These are phyloP conservation scores for Thalassaphorura encarpata DNA, from an alignment of 1,140 invertebrate genomes.

Conservation along the genomic window DNA sequence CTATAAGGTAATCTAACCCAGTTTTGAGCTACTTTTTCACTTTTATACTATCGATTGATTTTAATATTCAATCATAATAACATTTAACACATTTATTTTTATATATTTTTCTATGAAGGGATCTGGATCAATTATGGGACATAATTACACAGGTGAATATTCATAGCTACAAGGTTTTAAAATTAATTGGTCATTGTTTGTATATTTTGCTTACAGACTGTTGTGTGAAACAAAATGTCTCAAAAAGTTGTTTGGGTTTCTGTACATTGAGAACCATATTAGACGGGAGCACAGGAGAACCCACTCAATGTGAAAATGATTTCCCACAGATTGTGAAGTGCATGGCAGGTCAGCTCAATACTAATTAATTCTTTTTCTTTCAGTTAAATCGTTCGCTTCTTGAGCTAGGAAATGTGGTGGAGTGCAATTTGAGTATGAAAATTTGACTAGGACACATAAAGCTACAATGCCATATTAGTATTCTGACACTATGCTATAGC, in stretches of 20 bases:
- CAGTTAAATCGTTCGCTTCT: too few relatives aligned
- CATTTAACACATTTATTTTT: neutral
- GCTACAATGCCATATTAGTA: too few relatives aligned
- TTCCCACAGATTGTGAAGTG: slow-evolving; percentile 62
- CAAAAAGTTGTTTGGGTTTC: slow-evolving; percentile 57
- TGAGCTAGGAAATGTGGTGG: too few relatives aligned
- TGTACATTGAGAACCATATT: slow-evolving; percentile 71
- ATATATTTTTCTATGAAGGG: slow-evolving; percentile 17
- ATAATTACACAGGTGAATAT: slow-evolving; percentile 74
- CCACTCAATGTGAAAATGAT: slow-evolving; percentile 62
- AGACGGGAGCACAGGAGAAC: slow-evolving; percentile 64
- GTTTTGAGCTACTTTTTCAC: neutral
- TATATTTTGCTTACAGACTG: too few relatives aligned
- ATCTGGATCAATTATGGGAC: slow-evolving; percentile 35
- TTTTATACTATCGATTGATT: too few relatives aligned
- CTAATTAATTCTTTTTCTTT: too few relatives aligned
- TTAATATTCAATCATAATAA: too few relatives aligned
- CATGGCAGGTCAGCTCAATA: slow-evolving; percentile 46
- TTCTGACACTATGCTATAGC: too few relatives aligned
- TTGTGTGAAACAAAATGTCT: slow-evolving; percentile 56
- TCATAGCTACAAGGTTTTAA: too few relatives aligned
- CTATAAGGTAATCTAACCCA: slow-evolving; percentile 18
- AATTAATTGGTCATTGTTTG: too few relatives aligned
- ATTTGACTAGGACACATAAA: too few relatives aligned
- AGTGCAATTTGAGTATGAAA: too few relatives aligned